Conservation (phyloP, 2,888 invertebrate species). For the Adela reaumurella region DNA sequence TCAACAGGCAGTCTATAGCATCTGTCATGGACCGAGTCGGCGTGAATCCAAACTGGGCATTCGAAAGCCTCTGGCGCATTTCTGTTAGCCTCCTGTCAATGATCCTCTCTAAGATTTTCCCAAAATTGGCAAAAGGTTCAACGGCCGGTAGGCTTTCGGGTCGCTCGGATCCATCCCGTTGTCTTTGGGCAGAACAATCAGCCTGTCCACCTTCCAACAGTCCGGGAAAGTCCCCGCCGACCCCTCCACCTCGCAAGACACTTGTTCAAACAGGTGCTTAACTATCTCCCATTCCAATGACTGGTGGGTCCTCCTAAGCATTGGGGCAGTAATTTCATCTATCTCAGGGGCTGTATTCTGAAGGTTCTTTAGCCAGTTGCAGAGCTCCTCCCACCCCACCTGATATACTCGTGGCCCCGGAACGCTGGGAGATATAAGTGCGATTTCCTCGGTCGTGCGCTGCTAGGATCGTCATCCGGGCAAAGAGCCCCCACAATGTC, state of each 20-base stretch:
- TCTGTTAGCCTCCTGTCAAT: slow-evolving; percentile 8
- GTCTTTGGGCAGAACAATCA: neutral
- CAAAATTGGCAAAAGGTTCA: neutral
- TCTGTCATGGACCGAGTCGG: slow-evolving; percentile 14
- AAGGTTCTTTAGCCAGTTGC: too few species aligned
- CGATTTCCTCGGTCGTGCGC: too few species aligned
- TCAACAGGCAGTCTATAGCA: slow-evolving; percentile 14
- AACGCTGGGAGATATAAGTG: slow-evolving; percentile 11
- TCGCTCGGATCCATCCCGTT: neutral
- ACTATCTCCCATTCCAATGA: slow-evolving; percentile 11
- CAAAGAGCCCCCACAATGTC: slow-evolving; percentile 9
- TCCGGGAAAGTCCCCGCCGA: neutral
- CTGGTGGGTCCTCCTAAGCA: slow-evolving; percentile 4
- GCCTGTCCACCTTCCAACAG: neutral
- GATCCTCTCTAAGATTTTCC: neutral
- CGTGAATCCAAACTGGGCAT: slow-evolving; percentile 19
- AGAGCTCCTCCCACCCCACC: slow-evolving; percentile 8
- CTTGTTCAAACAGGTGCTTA: slow-evolving; percentile 18
- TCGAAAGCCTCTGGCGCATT: slow-evolving; percentile 7
- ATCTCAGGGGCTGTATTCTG: too few species aligned
- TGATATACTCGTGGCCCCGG: slow-evolving; percentile 12
- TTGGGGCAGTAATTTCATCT: too few species aligned
- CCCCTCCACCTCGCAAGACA: slow-evolving; percentile 13
- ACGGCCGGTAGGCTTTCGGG: neutral
- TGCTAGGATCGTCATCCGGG: slow-evolving; percentile 14